Base-by-base conservation (phyloP, 2,888 invertebrate species). In the Orthosia gothica region DNA sequence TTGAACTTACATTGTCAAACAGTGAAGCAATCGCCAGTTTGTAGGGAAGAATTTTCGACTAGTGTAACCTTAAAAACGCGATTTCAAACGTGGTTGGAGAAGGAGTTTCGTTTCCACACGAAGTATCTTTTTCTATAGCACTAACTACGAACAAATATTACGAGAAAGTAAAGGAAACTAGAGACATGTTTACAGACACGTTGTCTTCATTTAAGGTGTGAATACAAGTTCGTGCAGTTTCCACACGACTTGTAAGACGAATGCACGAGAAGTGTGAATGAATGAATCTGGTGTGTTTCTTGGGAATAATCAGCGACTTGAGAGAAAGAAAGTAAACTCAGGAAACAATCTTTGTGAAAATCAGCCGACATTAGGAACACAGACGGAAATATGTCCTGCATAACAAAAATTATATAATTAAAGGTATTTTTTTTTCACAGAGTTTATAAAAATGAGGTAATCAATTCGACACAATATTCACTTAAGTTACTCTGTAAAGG, bases 141-240 rank as follows among this genome's bases (percentile, higher is more conserved):
- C 18, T 26, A 13, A 50, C 18, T 26, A 59, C 2, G 47, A 61
- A 54, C 26, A 32, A 63, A 55, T 52, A 59, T 50, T 40, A 52
- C 59, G 70, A 68, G 80, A 80, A 80, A 81, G 80, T 80, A 54
- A 61, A 59, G 64, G 52, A 64, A 71, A 68, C 76, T 61, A 65
- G 49, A 59, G n/a, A 45, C 58, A 57, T n/a, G 23, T 70, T 55
- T 15, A 55, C 58, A 70, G 26, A 62, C 74, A 75, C 59, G 63
- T 16, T 76, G 47, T 68, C 50, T 62, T 79, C 52, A 62, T 71
- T 54, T 76, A 55, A 74, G 67, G 82, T 75, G 76, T 79, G 68
- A 71, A 80, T 76, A 61, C 49, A 69, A 69, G 40, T 66, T 82
- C 82, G 79, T 82, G 83, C 61, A 3, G 65, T 50, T 61, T 69